Conservation (phyloP, 2,888 invertebrate genomes). For the Dilophus febrilis region DNA sequence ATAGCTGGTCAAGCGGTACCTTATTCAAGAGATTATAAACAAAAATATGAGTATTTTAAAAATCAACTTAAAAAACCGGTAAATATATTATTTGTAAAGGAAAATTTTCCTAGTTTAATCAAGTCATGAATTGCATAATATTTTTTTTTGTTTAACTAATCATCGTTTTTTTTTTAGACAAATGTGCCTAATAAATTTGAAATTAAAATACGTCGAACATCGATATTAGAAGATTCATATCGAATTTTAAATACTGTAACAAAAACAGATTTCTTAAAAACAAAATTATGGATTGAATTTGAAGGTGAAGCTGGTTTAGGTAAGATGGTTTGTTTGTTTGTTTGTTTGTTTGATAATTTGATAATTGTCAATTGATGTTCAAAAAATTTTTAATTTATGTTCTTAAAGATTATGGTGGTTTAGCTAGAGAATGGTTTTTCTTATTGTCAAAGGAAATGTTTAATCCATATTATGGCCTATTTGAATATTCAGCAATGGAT, state of each 20-base stretch:
- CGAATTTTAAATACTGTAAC: conserved; percentile 83
- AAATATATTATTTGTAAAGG: conserved; percentile 22
- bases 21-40: conserved; percentile 95
- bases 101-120: neutral
- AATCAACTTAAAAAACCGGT: conserved; percentile 90
- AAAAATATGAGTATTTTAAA: conserved; percentile 97
- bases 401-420: conserved; percentile 75
- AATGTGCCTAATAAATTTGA: conserved; percentile 97
- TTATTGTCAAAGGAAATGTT: conserved; percentile 98
- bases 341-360: neutral
- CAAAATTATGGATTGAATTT: conserved; percentile 97
- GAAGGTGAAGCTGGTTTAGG: conserved; percentile 84
- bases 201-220: conserved; percentile 78
- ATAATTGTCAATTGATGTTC: too few relatives aligned
- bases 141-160: neutral
- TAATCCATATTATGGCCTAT: conserved; percentile 97
- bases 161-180: conserved; percentile 47
- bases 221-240: conserved; percentile 94
- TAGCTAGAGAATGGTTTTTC: conserved; percentile 98
- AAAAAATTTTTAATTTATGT: conserved; percentile 1
- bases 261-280: conserved; percentile 81
- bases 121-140: too few relatives aligned
- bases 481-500: conserved; percentile 99
- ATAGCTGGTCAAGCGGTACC: conserved; percentile 97
- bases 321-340: conserved; percentile 21